A percentile compares a stretch with the other conserved stretches of the same genome.
phyloP scores from a whole-genome alignment of 1,140 invertebrate species.

The Carposina sasakii region DNA sequence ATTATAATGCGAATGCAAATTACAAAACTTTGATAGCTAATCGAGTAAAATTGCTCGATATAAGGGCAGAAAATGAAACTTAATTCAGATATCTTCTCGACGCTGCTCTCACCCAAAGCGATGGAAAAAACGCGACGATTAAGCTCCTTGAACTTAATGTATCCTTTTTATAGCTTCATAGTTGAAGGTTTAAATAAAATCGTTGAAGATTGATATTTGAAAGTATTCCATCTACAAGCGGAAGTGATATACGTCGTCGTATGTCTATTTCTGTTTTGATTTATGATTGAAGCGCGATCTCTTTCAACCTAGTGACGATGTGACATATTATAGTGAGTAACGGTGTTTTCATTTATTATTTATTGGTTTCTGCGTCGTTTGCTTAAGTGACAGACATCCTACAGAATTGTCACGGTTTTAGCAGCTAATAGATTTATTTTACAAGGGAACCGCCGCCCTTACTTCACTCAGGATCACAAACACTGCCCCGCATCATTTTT shows the following conservation, averaged over 20 bases:
- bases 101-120: constrained; percentile 31
- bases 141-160: constrained; percentile 33
- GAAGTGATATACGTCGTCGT: constrained; percentile 37
- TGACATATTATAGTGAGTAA: constrained; percentile 57
- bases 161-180: constrained; percentile 38
- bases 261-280: constrained; percentile 65
- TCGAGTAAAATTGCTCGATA: no score
- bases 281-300: constrained; percentile 52
- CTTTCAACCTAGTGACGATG: constrained; percentile 46
- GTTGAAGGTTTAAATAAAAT: constrained; percentile 44
- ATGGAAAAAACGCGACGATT: constrained; percentile 33
- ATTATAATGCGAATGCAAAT: no score
- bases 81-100: no score
- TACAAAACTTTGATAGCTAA: no score
- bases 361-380: constrained; percentile 46
- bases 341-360: constrained; percentile 55
- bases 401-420: no score
- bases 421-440: no score
- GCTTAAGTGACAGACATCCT: constrained; percentile 34
- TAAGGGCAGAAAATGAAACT: no score
- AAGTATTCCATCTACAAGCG: constrained; percentile 51
- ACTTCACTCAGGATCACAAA: no score
- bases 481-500: no score
- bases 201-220: constrained; percentile 55
- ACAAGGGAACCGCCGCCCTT: no score